Evolutionary conservation across 2,888 invertebrate genomes (phyloP).

Genomic region (Catonia carolina): DNA sequence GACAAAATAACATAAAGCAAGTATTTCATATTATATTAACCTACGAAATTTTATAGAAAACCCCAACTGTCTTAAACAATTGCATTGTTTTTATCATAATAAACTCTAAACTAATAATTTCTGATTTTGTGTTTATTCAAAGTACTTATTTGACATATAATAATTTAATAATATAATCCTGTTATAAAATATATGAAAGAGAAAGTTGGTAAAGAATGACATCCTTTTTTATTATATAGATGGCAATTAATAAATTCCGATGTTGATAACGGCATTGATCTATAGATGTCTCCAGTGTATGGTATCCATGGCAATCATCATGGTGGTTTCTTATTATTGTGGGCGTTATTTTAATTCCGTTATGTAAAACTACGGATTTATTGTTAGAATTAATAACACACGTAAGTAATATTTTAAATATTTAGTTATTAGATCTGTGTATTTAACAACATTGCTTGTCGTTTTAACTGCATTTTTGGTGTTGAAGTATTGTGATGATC

Average conservation of each 20-base stretch:
- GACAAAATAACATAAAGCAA: no score
- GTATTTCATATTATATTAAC: no score
- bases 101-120: no score
- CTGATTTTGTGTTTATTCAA: no score
- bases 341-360: not conserved
- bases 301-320: conserved; percentile 23
- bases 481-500: no score
- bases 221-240: not conserved
- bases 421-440: not conserved
- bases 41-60: no score
- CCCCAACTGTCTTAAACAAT: no score
- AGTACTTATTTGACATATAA: no score
- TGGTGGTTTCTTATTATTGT: conserved; percentile 25
- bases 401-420: not conserved
- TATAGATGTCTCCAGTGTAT: conserved; percentile 21
- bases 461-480: not conserved
- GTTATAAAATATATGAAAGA: no score
- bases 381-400: not conserved
- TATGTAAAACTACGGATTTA: not conserved
- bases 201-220: no score
- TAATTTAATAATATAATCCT: no score
- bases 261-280: conserved; percentile 2
- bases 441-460: conserved; percentile 1
- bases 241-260: conserved; percentile 6
- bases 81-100: no score